A percentile compares a stretch with the other conserved stretches of the same genome.
These are phyloP conservation scores for Agrotis exclamationis DNA, from an alignment of 2,888 invertebrate species.

Conservation along the genomic window DNA sequence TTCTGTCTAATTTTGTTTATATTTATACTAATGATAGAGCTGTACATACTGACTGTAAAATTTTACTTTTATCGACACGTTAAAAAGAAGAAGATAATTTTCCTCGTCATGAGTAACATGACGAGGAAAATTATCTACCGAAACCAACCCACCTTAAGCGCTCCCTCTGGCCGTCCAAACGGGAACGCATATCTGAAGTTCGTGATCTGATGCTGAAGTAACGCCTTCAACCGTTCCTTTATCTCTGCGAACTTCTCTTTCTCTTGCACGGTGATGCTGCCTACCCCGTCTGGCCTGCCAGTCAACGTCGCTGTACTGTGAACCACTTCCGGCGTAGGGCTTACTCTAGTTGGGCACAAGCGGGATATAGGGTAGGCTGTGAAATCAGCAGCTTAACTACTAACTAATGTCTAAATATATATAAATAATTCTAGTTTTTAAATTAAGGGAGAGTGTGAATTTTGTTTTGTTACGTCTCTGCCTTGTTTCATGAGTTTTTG, in stretches of 20 bases:
- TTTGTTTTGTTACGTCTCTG: slow-evolving; percentile 46
- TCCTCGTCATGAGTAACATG: too few relatives aligned
- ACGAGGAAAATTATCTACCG: too few relatives aligned
- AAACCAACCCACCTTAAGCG: slow-evolving; percentile 93
- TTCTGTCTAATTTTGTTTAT: background rate
- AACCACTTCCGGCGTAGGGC: slow-evolving; percentile 88
- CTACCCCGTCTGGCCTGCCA: slow-evolving; percentile 99
- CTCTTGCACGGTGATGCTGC: slow-evolving; percentile 99
- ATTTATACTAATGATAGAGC: background rate
- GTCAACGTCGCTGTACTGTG: slow-evolving; percentile 90
- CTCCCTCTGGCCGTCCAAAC: slow-evolving; percentile 99
- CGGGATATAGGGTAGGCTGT: slow-evolving; percentile 83
- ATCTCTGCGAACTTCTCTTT: slow-evolving; percentile 99
- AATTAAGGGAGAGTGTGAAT: slow-evolving; percentile 44
- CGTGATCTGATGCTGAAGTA: slow-evolving; percentile 99
- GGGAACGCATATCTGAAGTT: slow-evolving; percentile 99
- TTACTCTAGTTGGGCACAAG: slow-evolving; percentile 90
- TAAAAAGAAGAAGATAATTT: too few relatives aligned
- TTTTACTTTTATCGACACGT: too few relatives aligned
- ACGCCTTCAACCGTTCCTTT: slow-evolving; percentile 97
- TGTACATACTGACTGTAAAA: too few relatives aligned
- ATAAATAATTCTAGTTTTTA: slow-evolving; percentile 22
- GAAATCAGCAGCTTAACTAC: slow-evolving; percentile 75
- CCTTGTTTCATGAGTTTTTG: slow-evolving; percentile 29
- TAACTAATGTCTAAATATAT: slow-evolving; percentile 48